Evolutionary conservation across 2,797 vertebrate species (phyloP), one percentile per base, ranked within the genome.

Genomic region (Huso huso): DNA sequence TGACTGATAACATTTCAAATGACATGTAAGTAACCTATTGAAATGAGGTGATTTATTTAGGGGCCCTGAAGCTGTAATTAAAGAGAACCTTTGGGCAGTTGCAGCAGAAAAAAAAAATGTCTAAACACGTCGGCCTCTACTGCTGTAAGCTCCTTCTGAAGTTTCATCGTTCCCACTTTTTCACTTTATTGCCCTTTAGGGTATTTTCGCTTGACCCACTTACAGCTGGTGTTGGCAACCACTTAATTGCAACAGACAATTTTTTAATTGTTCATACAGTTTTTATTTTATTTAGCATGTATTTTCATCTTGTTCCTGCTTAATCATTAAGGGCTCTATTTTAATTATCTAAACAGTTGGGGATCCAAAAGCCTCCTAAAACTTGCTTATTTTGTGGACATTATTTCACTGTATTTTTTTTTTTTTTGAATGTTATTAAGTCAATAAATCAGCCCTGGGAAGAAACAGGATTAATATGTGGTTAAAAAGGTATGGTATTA

Each of bases 171-270:
- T n/a, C 62, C 8, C 59, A 12, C 8, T 11, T 13, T 52, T 18
- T 48, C 9, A 53, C 48, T 66, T 37, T 53, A 57, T 57, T 66
- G 57, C 57, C 57, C 64, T 48, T 61, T 15, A 61, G 48, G 51
- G 61, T 64, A 72, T 62, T 63, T 72, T 59, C 68, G 70, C 58
- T 18, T 69, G 71, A 66, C 62, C 69, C 53, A 67, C 48, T 68
- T 67, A 64, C 63, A 69, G 61, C 50, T 55, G 6, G 18, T 57
- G 12, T 37, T 61, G 12, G 12, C 62, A 53, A 55, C 53, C 10
- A 11, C 48, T 64, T 64, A 63, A 18, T 70, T 51, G 66, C 66
- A 66, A 12, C 15, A n/a, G 11, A 48, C n/a, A 53, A 37, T 37
- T 37, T 0, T 18, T 37, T 37, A 37, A 37, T 37, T 37, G 23